A percentile compares a stretch with the other conserved stretches of the same genome.
Conservation (phyloP, 2,113 vertebrate species). For the Stomatorhinus ivindoensis region DNA sequence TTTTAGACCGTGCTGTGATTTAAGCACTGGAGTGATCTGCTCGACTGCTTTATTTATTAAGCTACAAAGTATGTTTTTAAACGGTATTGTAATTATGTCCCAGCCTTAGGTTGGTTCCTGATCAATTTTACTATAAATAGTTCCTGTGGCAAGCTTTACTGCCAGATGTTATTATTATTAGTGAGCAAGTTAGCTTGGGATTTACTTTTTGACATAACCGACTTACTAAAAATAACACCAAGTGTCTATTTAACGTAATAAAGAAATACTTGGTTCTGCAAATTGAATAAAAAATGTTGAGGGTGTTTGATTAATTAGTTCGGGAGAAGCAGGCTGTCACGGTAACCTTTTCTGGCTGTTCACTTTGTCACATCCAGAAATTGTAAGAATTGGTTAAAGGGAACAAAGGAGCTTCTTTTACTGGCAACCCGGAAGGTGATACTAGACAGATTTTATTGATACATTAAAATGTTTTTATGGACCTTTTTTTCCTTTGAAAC, state of each 20-base stretch:
- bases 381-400: not conserved
- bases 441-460: not conserved
- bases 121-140: not conserved
- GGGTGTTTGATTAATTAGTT: not conserved
- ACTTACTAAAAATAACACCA: not conserved
- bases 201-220: not conserved
- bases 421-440: not conserved
- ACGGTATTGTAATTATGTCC: not conserved
- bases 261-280: not conserved
- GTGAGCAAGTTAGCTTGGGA: not conserved
- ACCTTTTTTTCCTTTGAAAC: not conserved
- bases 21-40: not conserved
- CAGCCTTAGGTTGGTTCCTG: not conserved
- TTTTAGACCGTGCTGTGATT: not conserved
- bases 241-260: not conserved
- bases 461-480: not conserved
- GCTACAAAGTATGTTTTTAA: not conserved
- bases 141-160: not conserved
- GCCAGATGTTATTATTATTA: slow-evolving; percentile 1
- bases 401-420: not conserved
- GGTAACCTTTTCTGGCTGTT: not conserved
- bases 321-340: not conserved
- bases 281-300: not conserved
- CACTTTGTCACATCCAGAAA: not conserved
- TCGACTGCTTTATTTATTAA: not conserved